Base-by-base conservation (phyloP, 2,888 invertebrate genomes). In the Catocala sponsa region DNA sequence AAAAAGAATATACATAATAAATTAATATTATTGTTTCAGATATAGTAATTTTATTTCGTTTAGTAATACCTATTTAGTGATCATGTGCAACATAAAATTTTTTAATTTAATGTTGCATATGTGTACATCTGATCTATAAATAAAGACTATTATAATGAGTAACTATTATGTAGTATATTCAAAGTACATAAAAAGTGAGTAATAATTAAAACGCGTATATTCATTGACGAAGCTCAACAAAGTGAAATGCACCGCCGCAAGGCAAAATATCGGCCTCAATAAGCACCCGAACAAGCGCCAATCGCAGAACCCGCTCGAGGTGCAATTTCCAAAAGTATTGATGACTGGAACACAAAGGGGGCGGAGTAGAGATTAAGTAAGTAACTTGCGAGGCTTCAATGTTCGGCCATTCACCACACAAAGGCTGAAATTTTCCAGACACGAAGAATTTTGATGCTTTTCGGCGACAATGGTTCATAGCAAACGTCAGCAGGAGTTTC, bases 241-340 rank as follows among this genome's bases (percentile, higher is more conserved):
- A 56, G 15, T 10, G 6, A 56, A 60, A 25, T 56, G 54, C 50
- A 59, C 62, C 46, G 43, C 54, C 50, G 55, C 50, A 41, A 50
- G 35, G 38, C 59, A 10, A 68, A 72, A 72, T 65, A 55, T 54
- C 49, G 42, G 11, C 51, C 64, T 54, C 58, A 75, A 72, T 72
- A 80, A 80, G 78, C 76, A 72, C 59, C 70, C 76, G 73, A 80
- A 78, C 77, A 76, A 79, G 70, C 67, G 65, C 71, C 69, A 65
- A 68, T 52, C 65, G 68, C 70, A 76, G 74, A 83, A 80, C 67
- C 73, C 72, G 78, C 80, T 83, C 67, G 79, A 81, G 80, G 78
- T 86, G 84, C 83, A 84, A 84, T 88, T 85, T 86, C 83, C 81
- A 81, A 88, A 89, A 91, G 87, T 91, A 91, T 88, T 90, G 90